phyloP scores from a whole-genome alignment of 2,113 vertebrate genomes.

The Sphyrna mokarran region DNA sequence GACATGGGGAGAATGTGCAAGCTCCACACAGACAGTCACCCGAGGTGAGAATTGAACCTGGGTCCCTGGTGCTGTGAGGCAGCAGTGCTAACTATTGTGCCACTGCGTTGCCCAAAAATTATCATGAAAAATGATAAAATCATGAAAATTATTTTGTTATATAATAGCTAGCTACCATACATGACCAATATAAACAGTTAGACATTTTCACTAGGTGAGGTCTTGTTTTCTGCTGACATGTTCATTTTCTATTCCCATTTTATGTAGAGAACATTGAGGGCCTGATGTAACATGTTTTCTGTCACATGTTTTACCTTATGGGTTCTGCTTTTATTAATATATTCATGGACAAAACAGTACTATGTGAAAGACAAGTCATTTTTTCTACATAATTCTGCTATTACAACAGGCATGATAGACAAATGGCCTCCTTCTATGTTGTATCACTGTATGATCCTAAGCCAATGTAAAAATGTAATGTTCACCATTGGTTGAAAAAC shows the following conservation, averaged over 20 bases:
- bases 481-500: not conserved
- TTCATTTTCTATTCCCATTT: not conserved
- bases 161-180: not conserved
- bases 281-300: not conserved
- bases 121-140: no score
- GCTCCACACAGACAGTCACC: no score
- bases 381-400: not conserved
- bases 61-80: no score
- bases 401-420: not conserved
- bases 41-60: no score
- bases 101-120: no score
- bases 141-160: not conserved
- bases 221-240: not conserved
- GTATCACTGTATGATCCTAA: not conserved
- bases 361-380: not conserved
- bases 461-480: not conserved
- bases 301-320: not conserved
- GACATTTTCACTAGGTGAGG: not conserved
- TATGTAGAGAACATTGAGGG: not conserved
- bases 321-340: conserved; percentile 5
- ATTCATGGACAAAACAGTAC: not conserved
- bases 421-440: not conserved
- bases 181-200: not conserved
- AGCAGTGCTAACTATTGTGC: no score
- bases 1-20: no score